A percentile compares a stretch with the other conserved stretches of the same genome.
Evolutionary conservation across 37 sponge, comb jelly and placozoan genomes (phyloP).

Genomic region (Ianthella basta): DNA sequence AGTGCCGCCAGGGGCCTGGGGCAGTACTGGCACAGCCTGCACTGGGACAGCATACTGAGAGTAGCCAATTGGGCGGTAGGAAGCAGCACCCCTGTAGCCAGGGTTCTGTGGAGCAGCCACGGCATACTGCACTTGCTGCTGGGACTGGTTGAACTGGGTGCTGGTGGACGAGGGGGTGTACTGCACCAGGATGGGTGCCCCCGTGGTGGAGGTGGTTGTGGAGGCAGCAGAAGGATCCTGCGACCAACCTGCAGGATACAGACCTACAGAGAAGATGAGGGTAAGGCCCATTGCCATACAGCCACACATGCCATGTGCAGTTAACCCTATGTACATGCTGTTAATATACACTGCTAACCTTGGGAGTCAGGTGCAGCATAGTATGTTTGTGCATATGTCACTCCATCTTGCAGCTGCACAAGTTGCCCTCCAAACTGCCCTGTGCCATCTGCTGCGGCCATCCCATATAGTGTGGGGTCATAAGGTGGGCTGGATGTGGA

Average conservation of each 20-base stretch:
- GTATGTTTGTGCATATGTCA: constrained; percentile 25
- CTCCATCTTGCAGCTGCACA: background rate
- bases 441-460: background rate
- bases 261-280: background rate
- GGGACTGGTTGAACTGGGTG: background rate
- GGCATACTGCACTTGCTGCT: constrained; percentile 24
- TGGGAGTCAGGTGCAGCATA: constrained; percentile 11
- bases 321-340: background rate
- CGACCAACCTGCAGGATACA: constrained; percentile 12
- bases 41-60: constrained; percentile 24
- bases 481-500: constrained; percentile 64
- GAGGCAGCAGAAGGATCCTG: background rate
- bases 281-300: background rate
- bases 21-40: constrained; percentile 29
- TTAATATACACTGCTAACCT: background rate
- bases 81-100: background rate
- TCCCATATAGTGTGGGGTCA: constrained; percentile 23
- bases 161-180: constrained; percentile 21
- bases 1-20: background rate
- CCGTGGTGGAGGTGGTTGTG: background rate
- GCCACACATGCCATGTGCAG: too few species aligned
- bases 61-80: constrained; percentile 16
- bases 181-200: constrained; percentile 12
- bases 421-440: constrained; percentile 21
- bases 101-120: constrained; percentile 28